Conservation (phyloP, 2,888 invertebrate genomes). For the Campoletis raptor region DNA sequence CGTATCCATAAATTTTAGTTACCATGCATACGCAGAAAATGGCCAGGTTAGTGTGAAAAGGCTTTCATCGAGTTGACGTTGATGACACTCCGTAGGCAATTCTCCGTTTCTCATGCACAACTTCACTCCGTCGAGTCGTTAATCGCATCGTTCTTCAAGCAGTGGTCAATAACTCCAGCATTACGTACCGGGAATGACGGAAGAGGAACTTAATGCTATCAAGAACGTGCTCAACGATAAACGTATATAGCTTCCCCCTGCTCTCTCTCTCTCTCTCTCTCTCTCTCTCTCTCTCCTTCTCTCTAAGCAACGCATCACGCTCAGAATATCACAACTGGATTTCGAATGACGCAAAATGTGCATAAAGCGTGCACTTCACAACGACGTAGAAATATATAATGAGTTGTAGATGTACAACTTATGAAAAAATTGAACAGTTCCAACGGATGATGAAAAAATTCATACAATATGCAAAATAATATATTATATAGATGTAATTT, state of each 20-base stretch:
- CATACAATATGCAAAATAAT: background rate
- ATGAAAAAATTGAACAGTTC: background rate
- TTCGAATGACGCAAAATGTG: background rate
- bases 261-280: background rate
- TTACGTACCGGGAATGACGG: constrained; percentile 39
- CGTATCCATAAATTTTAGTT: too few relatives aligned
- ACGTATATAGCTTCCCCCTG: background rate
- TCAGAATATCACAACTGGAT: background rate
- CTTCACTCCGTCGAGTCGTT: constrained; percentile 10
- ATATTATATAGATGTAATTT: background rate
- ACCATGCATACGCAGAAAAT: constrained; percentile 24
- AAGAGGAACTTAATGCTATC: constrained; percentile 48
- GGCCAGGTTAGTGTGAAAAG: constrained; percentile 26
- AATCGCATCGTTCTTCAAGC: constrained; percentile 45
- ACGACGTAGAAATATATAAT: background rate
- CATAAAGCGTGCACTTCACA: background rate
- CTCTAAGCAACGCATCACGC: background rate
- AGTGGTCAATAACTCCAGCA: constrained; percentile 2
- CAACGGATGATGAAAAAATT: background rate
- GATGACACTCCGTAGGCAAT: constrained; percentile 38
- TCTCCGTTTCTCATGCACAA: constrained; percentile 17
- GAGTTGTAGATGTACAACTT: background rate
- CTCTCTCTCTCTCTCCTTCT: background rate
- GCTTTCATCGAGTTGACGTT: constrained; percentile 24
- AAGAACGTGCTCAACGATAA: constrained; percentile 24